These are phyloP conservation scores for Atta texana DNA, from an alignment of 1,140 invertebrate species.

Conservation along the genomic window DNA sequence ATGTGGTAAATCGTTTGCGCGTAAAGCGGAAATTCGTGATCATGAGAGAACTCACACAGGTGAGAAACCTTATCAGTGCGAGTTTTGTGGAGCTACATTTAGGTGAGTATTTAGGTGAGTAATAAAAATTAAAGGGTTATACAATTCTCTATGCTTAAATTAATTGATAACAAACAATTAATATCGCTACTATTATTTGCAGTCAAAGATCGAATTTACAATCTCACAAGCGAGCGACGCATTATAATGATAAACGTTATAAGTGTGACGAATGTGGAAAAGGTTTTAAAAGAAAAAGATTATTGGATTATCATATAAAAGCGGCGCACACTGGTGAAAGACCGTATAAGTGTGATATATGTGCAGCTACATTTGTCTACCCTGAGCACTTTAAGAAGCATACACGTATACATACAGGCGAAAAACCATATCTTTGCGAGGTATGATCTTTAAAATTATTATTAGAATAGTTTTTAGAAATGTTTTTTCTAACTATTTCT, in stretches of 20 bases:
- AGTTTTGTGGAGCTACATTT: conserved; percentile 92
- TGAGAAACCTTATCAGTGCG: conserved; percentile 94
- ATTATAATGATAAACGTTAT: conserved; percentile 92
- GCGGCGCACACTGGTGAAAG: conserved; percentile 93
- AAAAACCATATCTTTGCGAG: conserved; percentile 93
- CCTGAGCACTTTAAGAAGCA: conserved; percentile 95
- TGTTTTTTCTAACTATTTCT: conserved; percentile 2
- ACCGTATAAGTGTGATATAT: conserved; percentile 91
- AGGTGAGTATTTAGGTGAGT: conserved; percentile 77
- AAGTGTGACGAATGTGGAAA: conserved; percentile 90
- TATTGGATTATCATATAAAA: conserved; percentile 94
- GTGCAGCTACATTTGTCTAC: conserved; percentile 93
- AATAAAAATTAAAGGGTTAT: neutral
- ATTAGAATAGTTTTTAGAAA: neutral
- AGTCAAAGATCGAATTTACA: conserved; percentile 93
- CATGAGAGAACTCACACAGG: conserved; percentile 94
- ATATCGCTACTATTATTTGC: conserved; percentile 15
- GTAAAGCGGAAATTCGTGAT: conserved; percentile 91
- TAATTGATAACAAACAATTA: conserved; percentile 20
- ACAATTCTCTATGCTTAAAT: neutral
- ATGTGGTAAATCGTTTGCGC: conserved; percentile 92
- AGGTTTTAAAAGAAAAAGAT: conserved; percentile 90
- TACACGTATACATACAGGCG: conserved; percentile 91
- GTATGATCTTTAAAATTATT: conserved; percentile 79
- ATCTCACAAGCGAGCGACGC: conserved; percentile 92